A percentile compares a stretch with the other conserved stretches of the same genome.
These are phyloP conservation scores for Malurus splendens DNA, from an alignment of 2,797 vertebrate species.

Conservation along the genomic window DNA sequence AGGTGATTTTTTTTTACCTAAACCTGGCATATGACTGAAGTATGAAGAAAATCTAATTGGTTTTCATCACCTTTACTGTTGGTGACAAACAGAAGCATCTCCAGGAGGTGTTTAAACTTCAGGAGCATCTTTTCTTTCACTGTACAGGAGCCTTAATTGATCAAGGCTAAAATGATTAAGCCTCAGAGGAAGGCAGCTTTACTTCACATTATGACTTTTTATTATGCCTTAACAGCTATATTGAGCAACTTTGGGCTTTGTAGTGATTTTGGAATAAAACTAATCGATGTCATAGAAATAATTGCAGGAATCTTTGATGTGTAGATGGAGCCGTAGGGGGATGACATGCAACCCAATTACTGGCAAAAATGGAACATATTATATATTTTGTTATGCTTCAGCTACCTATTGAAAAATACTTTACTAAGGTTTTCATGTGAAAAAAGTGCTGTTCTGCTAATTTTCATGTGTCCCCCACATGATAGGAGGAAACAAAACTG, in stretches of 20 bases:
- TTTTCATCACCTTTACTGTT: background rate
- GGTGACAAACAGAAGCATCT: background rate
- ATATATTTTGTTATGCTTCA: background rate
- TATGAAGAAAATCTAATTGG: background rate
- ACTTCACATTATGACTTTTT: background rate
- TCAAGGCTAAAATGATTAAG: background rate
- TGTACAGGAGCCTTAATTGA: background rate
- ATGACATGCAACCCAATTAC: background rate
- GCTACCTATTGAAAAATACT: background rate
- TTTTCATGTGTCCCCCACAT: accelerated
- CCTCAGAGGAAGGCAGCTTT: background rate
- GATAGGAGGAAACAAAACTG: background rate
- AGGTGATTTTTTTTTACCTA: background rate
- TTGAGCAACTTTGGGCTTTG: background rate
- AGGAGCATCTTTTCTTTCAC: background rate
- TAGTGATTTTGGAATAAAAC: constrained; percentile 10
- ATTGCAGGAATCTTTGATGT: background rate
- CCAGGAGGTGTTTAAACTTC: background rate
- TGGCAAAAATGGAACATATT: background rate
- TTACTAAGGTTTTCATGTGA: background rate
- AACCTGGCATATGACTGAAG: background rate
- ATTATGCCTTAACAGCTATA: background rate
- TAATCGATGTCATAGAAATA: background rate
- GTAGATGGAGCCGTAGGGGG: background rate
- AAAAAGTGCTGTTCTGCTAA: background rate